Evolutionary conservation across 2,888 invertebrate genomes (phyloP).

Genomic region (Drosophila merina): DNA sequence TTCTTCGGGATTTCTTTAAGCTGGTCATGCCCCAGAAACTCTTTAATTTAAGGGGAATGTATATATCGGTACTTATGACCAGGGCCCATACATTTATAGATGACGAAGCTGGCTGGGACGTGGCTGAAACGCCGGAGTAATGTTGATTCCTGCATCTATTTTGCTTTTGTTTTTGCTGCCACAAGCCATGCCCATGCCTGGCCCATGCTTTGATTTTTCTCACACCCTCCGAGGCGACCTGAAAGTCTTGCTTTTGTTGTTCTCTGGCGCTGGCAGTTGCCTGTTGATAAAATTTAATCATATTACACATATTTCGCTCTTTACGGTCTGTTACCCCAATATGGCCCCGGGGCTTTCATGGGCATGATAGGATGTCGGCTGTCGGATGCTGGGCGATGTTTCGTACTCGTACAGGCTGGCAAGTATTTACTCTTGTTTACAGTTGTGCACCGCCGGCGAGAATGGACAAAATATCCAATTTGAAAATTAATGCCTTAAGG

Average conservation of each 20-base stretch:
- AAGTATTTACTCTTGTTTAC: constrained; percentile 67
- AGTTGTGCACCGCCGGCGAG: constrained; percentile 63
- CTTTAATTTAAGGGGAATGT: constrained; percentile 7
- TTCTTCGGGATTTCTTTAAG: too few relatives aligned
- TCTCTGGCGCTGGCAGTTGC: constrained; percentile 34
- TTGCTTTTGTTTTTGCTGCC: constrained; percentile 20
- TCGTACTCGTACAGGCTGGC: constrained; percentile 11
- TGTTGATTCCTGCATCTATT: constrained; percentile 28
- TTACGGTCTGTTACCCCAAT: constrained; percentile 77
- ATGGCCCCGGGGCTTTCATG: constrained; percentile 46
- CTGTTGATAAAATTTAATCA: constrained; percentile 78
- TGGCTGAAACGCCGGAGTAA: constrained; percentile 26
- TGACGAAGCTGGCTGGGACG: constrained; percentile 40
- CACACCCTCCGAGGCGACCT: background rate
- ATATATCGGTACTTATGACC: constrained; percentile 41
- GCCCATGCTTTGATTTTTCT: background rate
- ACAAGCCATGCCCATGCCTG: background rate
- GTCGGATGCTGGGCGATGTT: constrained; percentile 2
- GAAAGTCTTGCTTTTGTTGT: constrained; percentile 48
- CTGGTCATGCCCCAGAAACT: background rate
- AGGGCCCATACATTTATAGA: constrained; percentile 48
- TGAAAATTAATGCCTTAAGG: constrained; percentile 80
- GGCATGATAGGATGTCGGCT: constrained; percentile 13
- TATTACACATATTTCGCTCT: constrained; percentile 78
- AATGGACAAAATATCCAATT: constrained; percentile 80